These are phyloP conservation scores for Propsilocerus akamusi DNA, from an alignment of 1,140 invertebrate genomes.

Conservation along the genomic window DNA sequence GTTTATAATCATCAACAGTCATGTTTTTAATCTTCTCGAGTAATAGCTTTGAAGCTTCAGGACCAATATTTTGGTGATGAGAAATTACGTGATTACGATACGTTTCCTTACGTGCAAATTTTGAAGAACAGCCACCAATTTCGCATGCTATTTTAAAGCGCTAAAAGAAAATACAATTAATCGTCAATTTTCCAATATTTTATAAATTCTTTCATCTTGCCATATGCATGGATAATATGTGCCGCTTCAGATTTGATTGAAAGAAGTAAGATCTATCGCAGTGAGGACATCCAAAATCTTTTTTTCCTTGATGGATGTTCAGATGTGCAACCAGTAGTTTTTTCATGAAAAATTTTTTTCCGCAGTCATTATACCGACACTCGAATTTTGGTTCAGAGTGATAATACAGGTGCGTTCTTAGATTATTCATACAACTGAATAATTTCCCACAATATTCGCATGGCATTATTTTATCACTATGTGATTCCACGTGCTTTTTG, in stretches of 20 bases:
- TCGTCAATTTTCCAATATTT: neutral
- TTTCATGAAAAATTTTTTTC: conserved; percentile 22
- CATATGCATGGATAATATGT: conserved; percentile 7
- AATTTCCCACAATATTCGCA: conserved; percentile 21
- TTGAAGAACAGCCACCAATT: neutral
- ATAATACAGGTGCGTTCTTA: conserved; percentile 19
- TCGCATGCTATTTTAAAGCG: neutral
- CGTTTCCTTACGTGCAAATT: neutral
- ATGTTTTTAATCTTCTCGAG: neutral
- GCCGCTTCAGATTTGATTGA: conserved; percentile 13
- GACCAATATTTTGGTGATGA: neutral
- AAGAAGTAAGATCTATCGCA: conserved; percentile 10
- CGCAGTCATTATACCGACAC: conserved; percentile 22
- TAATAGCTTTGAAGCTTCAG: neutral
- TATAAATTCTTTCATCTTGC: neutral
- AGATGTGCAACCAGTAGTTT: conserved; percentile 20
- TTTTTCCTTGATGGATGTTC: neutral
- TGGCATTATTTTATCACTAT: conserved; percentile 7
- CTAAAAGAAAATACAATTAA: neutral
- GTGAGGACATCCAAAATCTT: conserved; percentile 5
- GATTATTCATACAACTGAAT: conserved; percentile 18
- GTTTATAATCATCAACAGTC: neutral
- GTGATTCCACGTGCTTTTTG: neutral
- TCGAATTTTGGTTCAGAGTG: conserved; percentile 18
- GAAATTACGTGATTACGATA: neutral